These are phyloP conservation scores for Peromyscus nudipes DNA, from an alignment of 2,797 vertebrate genomes.

Conservation along the genomic window DNA sequence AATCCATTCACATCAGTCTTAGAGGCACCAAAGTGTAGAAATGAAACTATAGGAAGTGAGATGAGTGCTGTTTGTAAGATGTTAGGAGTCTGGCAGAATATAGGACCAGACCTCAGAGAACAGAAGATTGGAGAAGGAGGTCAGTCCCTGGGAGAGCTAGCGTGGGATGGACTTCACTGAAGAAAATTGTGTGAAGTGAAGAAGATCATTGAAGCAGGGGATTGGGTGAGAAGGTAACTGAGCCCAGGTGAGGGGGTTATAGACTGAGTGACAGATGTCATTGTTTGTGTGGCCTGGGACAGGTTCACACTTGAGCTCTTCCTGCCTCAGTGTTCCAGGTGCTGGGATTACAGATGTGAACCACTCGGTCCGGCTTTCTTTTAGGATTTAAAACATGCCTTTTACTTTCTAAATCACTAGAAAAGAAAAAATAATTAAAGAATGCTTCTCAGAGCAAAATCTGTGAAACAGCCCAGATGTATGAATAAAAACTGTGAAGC, in stretches of 20 bases:
- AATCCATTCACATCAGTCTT: constrained; percentile 40
- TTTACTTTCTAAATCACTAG: constrained; percentile 37
- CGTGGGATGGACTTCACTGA: background rate
- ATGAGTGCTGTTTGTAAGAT: background rate
- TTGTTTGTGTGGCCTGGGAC: background rate
- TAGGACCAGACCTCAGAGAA: background rate
- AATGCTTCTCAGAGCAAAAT: constrained; percentile 53
- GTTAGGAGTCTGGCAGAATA: background rate
- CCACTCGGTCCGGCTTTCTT: background rate
- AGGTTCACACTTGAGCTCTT: background rate
- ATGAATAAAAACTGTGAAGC: background rate
- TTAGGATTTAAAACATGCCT: background rate
- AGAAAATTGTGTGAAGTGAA: too few species aligned
- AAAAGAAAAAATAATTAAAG: background rate
- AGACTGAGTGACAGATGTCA: background rate
- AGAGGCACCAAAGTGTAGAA: background rate
- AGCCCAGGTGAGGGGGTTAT: background rate
- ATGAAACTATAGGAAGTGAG: constrained; percentile 19
- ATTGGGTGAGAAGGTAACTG: background rate
- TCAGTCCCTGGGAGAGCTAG: background rate
- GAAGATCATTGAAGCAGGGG: background rate
- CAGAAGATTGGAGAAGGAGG: background rate
- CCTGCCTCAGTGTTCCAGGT: background rate
- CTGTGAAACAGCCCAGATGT: constrained; percentile 20
- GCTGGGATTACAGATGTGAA: background rate